phyloP scores from a whole-genome alignment of 2,797 vertebrate genomes.

The Acridotheres tristis region DNA sequence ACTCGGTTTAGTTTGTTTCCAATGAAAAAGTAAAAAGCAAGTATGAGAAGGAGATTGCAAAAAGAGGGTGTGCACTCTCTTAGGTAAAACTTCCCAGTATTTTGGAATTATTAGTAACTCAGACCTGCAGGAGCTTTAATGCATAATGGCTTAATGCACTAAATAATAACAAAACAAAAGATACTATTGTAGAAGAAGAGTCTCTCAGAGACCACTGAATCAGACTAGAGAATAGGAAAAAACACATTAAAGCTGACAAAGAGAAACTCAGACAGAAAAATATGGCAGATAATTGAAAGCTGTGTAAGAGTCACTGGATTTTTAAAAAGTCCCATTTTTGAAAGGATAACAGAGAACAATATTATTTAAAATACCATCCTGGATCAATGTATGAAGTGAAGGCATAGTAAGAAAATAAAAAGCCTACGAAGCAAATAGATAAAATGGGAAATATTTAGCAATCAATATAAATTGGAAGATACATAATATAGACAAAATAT shows the following conservation, averaged over 20 bases:
- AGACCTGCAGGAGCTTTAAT: background rate
- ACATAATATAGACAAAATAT: background rate
- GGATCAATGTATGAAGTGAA: background rate
- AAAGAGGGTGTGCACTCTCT: background rate
- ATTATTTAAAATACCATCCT: background rate
- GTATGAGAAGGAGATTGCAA: background rate
- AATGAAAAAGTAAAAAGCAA: background rate
- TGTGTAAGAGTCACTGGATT: background rate
- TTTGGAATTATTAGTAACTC: background rate
- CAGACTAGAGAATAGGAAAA: background rate
- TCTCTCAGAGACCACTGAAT: background rate
- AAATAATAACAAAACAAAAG: background rate
- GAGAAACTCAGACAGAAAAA: background rate
- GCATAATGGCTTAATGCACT: background rate
- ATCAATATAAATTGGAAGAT: conserved; percentile 31
- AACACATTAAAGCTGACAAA: background rate
- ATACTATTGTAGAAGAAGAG: background rate
- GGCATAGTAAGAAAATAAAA: conserved; percentile 29
- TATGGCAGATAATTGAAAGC: background rate
- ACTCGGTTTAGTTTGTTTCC: background rate
- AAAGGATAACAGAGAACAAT: background rate
- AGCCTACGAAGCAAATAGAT: conserved; percentile 1
- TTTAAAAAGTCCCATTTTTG: background rate
- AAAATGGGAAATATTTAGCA: background rate
- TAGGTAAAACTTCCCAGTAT: background rate